Evolutionary conservation across 2,113 vertebrate genomes (phyloP).

Genomic region (Otus sunia): DNA sequence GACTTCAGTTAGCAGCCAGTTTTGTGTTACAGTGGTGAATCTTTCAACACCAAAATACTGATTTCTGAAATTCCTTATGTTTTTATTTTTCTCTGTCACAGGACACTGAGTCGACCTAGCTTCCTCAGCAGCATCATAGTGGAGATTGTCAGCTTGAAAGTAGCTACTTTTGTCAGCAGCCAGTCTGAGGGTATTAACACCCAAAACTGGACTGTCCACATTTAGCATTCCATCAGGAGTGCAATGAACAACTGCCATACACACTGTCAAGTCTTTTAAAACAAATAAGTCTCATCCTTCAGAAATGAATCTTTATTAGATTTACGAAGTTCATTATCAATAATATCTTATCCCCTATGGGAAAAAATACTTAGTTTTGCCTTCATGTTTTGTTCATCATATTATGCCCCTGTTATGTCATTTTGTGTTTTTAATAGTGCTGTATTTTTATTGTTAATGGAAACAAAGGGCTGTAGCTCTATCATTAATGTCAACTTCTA

Average conservation of each 20-base stretch:
- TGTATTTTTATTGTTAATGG: constrained; percentile 30
- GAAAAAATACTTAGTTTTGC: background rate
- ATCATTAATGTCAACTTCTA: constrained; percentile 52
- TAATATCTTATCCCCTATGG: background rate
- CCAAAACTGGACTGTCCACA: background rate
- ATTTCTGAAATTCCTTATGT: background rate
- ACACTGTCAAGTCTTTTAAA: background rate
- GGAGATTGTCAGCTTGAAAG: background rate
- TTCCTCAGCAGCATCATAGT: background rate
- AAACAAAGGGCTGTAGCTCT: constrained; percentile 36
- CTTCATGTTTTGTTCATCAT: constrained; percentile 12
- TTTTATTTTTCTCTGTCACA: background rate
- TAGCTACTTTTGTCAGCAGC: background rate
- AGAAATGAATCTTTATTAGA: background rate
- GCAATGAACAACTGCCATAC: background rate
- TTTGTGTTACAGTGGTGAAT: background rate
- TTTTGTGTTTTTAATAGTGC: constrained; percentile 22
- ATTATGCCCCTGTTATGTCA: constrained; percentile 39
- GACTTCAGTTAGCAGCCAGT: background rate
- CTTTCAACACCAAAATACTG: background rate
- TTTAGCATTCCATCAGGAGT: background rate
- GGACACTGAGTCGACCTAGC: background rate
- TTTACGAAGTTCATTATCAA: constrained; percentile 20
- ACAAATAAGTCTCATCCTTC: background rate
- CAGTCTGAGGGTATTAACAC: background rate